These are phyloP conservation scores for Trachythela sp. DNA, from an alignment of 64 coral and sea anemone species.

Conservation along the genomic window DNA sequence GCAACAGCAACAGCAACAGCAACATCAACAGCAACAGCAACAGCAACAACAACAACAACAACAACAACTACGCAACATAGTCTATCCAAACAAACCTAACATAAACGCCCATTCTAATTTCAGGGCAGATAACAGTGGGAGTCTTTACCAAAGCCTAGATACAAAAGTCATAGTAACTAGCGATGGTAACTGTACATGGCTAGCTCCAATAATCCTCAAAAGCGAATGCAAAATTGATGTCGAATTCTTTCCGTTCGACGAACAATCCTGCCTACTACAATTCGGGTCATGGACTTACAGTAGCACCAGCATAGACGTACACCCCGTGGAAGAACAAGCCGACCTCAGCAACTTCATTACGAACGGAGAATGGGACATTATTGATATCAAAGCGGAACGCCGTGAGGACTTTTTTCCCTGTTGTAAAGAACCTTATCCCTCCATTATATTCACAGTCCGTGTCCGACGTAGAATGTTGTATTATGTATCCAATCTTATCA, in stretches of 20 bases:
- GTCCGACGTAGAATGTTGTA: constrained; percentile 69
- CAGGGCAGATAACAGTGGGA: background rate
- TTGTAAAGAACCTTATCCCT: constrained; percentile 67
- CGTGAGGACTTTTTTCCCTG: constrained; percentile 55
- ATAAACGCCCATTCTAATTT: background rate
- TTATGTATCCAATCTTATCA: constrained; percentile 83
- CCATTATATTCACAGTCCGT: constrained; percentile 78
- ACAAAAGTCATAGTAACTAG: constrained; percentile 69
- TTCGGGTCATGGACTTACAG: constrained; percentile 96
- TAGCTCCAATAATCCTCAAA: constrained; percentile 85
- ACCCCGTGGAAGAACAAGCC: constrained; percentile 29
- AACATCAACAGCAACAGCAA: background rate
- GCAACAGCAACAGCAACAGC: background rate
- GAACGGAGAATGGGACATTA: constrained; percentile 81
- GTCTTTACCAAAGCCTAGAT: constrained; percentile 59
- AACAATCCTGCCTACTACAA: constrained; percentile 66
- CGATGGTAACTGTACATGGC: constrained; percentile 73
- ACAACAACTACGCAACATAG: background rate
- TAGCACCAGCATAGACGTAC: constrained; percentile 49
- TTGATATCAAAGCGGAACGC: constrained; percentile 40
- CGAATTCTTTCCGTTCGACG: constrained; percentile 79
- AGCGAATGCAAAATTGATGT: constrained; percentile 95
- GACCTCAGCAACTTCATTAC: constrained; percentile 62
- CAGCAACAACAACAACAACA: background rate
- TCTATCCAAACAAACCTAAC: background rate